Percentiles rank a stretch among this genome's conserved stretches.
Conservation (phyloP, 2,113 vertebrate species). For the Triplophysa rosa region DNA sequence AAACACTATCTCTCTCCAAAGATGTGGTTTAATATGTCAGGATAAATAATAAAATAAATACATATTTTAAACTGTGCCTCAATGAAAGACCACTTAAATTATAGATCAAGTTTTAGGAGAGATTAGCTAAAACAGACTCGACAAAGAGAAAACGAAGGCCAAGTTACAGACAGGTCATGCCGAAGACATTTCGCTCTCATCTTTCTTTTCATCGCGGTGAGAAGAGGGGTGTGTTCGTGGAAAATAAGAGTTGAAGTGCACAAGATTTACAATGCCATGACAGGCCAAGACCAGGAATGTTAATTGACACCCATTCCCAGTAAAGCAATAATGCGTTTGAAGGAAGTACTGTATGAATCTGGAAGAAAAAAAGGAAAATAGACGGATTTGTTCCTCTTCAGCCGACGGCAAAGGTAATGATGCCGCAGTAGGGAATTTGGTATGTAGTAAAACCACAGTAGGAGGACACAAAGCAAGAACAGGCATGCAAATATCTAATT, state of each 20-base stretch:
- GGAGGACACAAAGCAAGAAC: conserved; percentile 28
- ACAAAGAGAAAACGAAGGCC: not conserved
- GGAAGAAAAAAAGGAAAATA: conserved; percentile 45
- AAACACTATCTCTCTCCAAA: conserved; percentile 27
- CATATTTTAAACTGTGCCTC: not conserved
- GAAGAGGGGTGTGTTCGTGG: conserved; percentile 54
- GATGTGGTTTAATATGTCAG: conserved; percentile 26
- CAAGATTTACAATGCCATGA: conserved; percentile 65
- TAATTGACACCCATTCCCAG: conserved; percentile 66
- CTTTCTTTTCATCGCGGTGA: conserved; percentile 58
- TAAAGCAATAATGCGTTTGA: conserved; percentile 50
- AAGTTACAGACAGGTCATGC: conserved; percentile 26
- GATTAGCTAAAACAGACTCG: not conserved
- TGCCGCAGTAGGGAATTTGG: conserved; percentile 24
- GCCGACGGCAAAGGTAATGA: conserved; percentile 39
- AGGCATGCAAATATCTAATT: conserved; percentile 39
- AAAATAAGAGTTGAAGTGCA: conserved; percentile 60
- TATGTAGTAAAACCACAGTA: conserved; percentile 41
- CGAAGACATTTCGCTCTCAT: conserved; percentile 34
- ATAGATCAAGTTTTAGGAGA: not conserved
- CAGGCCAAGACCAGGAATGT: conserved; percentile 70
- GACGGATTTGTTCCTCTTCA: conserved; percentile 21
- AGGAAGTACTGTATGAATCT: conserved; percentile 38
- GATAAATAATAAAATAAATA: conserved; percentile 7
- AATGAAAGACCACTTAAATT: not conserved